Conservation (phyloP, 2,797 vertebrate genomes). For the Momotus momota region DNA sequence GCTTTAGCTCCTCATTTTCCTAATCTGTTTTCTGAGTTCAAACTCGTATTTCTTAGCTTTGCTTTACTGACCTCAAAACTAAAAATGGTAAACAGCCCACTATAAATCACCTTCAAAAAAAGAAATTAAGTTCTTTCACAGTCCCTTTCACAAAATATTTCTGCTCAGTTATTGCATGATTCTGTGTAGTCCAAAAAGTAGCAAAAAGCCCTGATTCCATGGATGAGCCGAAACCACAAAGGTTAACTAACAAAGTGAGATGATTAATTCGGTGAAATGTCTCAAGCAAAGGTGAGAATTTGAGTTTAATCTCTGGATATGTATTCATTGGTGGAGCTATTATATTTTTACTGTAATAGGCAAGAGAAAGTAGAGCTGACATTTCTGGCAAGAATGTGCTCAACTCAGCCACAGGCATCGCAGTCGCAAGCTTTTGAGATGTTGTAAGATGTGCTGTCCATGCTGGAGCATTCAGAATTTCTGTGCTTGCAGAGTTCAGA, state of each 20-base stretch:
- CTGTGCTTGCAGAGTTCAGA: background rate
- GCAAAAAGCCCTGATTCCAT: background rate
- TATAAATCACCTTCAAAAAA: background rate
- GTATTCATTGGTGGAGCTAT: background rate
- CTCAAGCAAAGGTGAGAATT: background rate
- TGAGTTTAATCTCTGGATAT: slow-evolving; percentile 8
- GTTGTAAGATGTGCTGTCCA: background rate
- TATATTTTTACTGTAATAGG: background rate
- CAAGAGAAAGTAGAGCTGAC: background rate
- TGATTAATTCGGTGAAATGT: slow-evolving; percentile 12
- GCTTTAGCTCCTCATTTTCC: background rate
- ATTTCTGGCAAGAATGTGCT: slow-evolving; percentile 1
- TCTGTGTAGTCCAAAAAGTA: background rate
- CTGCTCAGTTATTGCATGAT: background rate
- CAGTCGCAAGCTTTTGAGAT: background rate
- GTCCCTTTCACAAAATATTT: background rate
- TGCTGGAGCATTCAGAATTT: background rate
- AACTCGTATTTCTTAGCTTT: background rate
- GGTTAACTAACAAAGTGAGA: background rate
- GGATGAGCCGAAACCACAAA: background rate
- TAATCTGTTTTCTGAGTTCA: background rate
- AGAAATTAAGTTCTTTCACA: background rate
- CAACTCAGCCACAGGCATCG: background rate
- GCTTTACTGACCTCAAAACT: slow-evolving; percentile 1
- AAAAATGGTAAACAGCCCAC: background rate